These are phyloP conservation scores for Caranx melampygus DNA, from an alignment of 2,113 vertebrate genomes.

Conservation along the genomic window DNA sequence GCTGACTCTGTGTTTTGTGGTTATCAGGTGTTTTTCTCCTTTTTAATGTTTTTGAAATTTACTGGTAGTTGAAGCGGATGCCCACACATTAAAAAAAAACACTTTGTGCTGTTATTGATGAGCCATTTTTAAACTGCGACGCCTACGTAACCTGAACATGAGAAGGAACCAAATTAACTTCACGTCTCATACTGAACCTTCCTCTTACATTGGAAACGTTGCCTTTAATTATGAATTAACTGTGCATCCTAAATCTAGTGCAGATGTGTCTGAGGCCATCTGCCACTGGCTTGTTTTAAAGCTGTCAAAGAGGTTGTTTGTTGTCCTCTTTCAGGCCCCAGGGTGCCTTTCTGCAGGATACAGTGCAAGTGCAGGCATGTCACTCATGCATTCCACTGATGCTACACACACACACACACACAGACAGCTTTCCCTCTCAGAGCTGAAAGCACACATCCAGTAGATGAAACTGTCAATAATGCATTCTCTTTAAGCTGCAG, in stretches of 20 bases:
- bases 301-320: slow-evolving; percentile 18
- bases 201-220: not conserved
- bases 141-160: slow-evolving; percentile 11
- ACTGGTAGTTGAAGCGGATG: not conserved
- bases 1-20: not conserved
- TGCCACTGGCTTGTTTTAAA: slow-evolving; percentile 15
- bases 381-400: slow-evolving; percentile 58
- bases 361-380: slow-evolving; percentile 61
- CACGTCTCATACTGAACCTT: not conserved
- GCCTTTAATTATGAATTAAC: not conserved
- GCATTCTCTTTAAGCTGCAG: too few species aligned
- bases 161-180: not conserved
- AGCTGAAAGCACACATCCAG: too few species aligned
- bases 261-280: slow-evolving; percentile 11
- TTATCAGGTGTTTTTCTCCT: not conserved
- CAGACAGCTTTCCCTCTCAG: not conserved
- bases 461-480: too few species aligned
- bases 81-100: not conserved
- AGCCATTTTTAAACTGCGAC: slow-evolving; percentile 12
- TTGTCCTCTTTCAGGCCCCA: slow-evolving; percentile 18
- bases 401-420: not conserved
- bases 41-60: not conserved
- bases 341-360: slow-evolving; percentile 57
- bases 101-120: not conserved
- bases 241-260: not conserved